These are phyloP conservation scores for Sturnus vulgaris DNA, from an alignment of 2,113 vertebrate genomes.

Conservation along the genomic window DNA sequence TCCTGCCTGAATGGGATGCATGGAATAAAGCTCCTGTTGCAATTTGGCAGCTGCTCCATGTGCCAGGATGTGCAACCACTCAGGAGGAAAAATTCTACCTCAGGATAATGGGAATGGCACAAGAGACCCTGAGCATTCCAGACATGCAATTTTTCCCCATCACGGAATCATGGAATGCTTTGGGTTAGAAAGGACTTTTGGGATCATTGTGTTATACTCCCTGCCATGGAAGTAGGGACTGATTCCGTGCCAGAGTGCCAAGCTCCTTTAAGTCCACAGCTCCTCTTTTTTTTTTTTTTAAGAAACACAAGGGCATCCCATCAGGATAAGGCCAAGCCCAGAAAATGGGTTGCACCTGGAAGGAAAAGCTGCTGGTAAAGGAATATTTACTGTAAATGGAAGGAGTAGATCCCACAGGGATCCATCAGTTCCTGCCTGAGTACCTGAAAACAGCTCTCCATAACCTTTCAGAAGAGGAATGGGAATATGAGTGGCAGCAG, in stretches of 20 bases:
- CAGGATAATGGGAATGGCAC: neutral
- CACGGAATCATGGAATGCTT: neutral
- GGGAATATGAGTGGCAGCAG: neutral
- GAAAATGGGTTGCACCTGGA: neutral
- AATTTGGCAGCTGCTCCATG: neutral
- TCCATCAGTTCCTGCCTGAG: neutral
- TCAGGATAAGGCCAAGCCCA: neutral
- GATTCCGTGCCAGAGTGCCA: neutral
- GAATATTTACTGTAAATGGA: neutral
- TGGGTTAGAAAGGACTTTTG: neutral
- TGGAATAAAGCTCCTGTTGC: neutral
- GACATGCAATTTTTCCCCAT: accelerated
- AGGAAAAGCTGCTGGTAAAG: neutral
- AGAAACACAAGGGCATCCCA: neutral
- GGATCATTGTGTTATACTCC: too few species aligned
- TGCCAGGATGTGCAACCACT: neutral
- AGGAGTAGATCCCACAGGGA: neutral
- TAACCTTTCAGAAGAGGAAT: neutral
- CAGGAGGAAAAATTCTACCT: neutral
- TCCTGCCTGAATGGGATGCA: neutral
- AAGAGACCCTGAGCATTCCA: neutral
- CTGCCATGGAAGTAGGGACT: neutral
- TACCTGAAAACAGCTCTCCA: neutral
- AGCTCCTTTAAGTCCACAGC: neutral
- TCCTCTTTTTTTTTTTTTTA: neutral